Base-by-base conservation (phyloP, 1,140 invertebrate genomes). In the Whitmania pigra region DNA sequence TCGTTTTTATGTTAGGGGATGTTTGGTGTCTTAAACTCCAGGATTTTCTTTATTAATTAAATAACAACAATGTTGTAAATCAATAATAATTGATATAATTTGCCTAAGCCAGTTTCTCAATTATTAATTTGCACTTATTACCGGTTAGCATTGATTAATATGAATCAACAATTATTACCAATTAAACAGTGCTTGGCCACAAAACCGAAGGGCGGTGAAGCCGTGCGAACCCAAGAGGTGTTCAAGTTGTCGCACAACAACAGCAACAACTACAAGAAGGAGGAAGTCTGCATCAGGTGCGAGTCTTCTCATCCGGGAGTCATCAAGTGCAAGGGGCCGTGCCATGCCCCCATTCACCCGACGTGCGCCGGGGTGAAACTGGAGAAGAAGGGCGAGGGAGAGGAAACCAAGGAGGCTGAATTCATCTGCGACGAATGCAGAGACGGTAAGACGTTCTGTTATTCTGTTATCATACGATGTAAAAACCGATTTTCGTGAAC, bases 211-310 rank as follows among this genome's bases (percentile, higher is more conserved):
- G 43, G 43, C 15, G 43, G 43, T 13, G 57, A 63, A 31, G 57
- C 57, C 6, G 18, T 25, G 13, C 7, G 57, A 18, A 25, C 57
- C 11, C 29, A 25, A 18, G 57, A 63, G 57, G 29, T 63, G 6
- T 63, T 63, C 22, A 63, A 63, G 22, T 18, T 63, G 29, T 25
- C 29, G 22, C 29, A 31, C 29, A 22, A 63, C 22, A 63, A 63
- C 29, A 31, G 57, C 20, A 63, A 63, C 29, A 63, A 63, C 29
- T 22, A 31, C 29, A 63, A 53, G 29, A 25, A 25, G 22, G 69
- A 70, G 18, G 43, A 70, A n/a, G 69, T 70, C 36, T 70, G 69
- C 29, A 17, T 49, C 0, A 53, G 25, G 15, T 70, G 69, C 29
- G 40, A 70, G 43, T 49, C 25, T 20, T 70, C 69, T 9, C 22